phyloP scores from a whole-genome alignment of 2,113 vertebrate species.

The Neolamprologus devosi region DNA sequence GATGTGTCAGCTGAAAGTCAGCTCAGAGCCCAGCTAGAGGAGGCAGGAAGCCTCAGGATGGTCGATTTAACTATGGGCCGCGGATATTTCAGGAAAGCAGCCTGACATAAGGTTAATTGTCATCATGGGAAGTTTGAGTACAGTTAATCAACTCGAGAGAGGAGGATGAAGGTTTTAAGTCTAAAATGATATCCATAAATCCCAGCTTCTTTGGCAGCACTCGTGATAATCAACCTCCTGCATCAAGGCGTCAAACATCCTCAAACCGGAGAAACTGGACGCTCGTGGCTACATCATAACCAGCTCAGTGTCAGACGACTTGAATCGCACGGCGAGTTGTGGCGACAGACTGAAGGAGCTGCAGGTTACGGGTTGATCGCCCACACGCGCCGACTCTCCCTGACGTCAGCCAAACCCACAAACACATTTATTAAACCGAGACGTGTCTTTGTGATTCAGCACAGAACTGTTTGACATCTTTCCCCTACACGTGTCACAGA shows the following conservation, averaged over 20 bases:
- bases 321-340: not conserved
- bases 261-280: not conserved
- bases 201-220: not conserved
- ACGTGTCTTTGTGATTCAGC: not conserved
- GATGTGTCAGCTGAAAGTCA: conserved; percentile 59
- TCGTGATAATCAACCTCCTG: not conserved
- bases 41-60: not conserved
- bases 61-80: not conserved
- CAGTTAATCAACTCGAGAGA: not conserved
- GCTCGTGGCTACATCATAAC: not conserved
- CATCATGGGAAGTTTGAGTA: not conserved
- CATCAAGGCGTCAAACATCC: not conserved
- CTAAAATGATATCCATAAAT: not conserved
- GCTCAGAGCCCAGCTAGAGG: not conserved
- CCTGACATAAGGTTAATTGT: not conserved
- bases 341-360: not conserved
- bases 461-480: not conserved
- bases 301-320: not conserved
- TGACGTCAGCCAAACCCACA: not conserved
- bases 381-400: not conserved
- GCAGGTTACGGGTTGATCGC: not conserved
- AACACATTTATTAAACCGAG: not conserved
- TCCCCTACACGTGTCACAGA: not conserved
- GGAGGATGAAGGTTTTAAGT: not conserved
- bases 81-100: not conserved